Evolutionary conservation across 2,797 vertebrate genomes (phyloP).

Genomic region (Sarcophilus harrisii): DNA sequence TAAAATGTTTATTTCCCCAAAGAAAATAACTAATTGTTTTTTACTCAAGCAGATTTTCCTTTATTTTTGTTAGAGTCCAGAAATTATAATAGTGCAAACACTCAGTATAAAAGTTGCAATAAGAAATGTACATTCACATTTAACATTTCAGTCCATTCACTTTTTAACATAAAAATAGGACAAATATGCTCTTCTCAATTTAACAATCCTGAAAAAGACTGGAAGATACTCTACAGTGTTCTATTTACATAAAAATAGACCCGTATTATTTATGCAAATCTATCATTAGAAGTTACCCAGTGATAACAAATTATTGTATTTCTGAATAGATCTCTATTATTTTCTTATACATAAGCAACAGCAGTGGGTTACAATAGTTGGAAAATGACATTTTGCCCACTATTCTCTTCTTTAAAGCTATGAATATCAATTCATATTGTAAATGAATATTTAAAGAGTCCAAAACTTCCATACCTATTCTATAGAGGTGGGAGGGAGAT

Average conservation of each 20-base stretch:
- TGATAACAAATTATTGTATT: conserved; percentile 79
- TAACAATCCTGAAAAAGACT: conserved; percentile 88
- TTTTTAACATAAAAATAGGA: conserved; percentile 89
- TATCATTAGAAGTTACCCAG: conserved; percentile 85
- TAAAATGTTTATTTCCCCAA: background rate
- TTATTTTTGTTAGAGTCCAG: conserved; percentile 87
- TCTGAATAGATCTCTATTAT: conserved; percentile 39
- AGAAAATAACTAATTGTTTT: conserved; percentile 21
- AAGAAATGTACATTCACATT: conserved; percentile 92
- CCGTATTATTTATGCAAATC: conserved; percentile 90
- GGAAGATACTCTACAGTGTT: conserved; percentile 87
- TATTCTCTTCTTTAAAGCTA: conserved; percentile 13
- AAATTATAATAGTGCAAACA: conserved; percentile 90
- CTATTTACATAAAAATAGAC: conserved; percentile 90
- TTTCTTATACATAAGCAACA: conserved; percentile 65
- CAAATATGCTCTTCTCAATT: conserved; percentile 85
- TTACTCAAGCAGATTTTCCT: conserved; percentile 85
- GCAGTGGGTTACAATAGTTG: conserved; percentile 51
- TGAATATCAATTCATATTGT: background rate
- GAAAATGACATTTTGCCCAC: conserved; percentile 60
- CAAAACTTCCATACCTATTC: background rate
- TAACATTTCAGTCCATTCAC: conserved; percentile 87
- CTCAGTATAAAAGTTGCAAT: conserved; percentile 90
- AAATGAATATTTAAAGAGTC: background rate
- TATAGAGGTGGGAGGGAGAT: background rate